Conservation (phyloP, 1,140 invertebrate species). For the Drusus annulatus region DNA sequence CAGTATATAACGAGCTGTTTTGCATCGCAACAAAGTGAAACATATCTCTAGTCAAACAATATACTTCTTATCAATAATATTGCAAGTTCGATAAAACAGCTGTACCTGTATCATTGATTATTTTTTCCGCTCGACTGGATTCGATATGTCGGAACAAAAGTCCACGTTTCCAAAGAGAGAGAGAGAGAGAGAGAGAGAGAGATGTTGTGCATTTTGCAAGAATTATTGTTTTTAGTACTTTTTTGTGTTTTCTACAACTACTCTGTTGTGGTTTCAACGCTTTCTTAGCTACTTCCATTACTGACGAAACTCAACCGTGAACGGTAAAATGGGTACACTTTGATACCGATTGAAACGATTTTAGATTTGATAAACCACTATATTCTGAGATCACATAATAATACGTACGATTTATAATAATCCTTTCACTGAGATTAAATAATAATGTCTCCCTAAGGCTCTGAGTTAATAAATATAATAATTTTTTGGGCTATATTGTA, state of each 20-base stretch:
- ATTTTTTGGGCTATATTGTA: too few species aligned
- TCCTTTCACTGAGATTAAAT: too few species aligned
- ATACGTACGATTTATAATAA: too few species aligned
- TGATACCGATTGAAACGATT: not conserved
- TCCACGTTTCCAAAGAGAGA: not conserved
- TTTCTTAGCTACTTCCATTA: constrained; percentile 50
- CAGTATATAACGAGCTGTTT: too few species aligned
- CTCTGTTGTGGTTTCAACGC: constrained; percentile 29
- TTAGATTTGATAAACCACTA: too few species aligned
- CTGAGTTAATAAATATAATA: too few species aligned
- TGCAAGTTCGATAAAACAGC: too few species aligned
- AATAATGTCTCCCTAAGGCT: too few species aligned
- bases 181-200: not conserved
- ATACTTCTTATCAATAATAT: too few species aligned
- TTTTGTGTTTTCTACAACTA: constrained; percentile 1
- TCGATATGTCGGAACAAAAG: not conserved
- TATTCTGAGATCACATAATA: too few species aligned
- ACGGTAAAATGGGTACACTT: constrained; percentile 14
- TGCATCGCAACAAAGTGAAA: too few species aligned
- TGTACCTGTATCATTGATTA: not conserved
- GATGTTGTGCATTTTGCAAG: constrained; percentile 1
- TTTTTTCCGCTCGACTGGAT: not conserved
- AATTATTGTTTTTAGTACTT: not conserved
- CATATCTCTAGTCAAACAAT: too few species aligned
- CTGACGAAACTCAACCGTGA: constrained; percentile 47